Evolutionary conservation across 2,113 vertebrate genomes (phyloP), one percentile per base, ranked within the genome.

Genomic region (Grallaria varia): DNA sequence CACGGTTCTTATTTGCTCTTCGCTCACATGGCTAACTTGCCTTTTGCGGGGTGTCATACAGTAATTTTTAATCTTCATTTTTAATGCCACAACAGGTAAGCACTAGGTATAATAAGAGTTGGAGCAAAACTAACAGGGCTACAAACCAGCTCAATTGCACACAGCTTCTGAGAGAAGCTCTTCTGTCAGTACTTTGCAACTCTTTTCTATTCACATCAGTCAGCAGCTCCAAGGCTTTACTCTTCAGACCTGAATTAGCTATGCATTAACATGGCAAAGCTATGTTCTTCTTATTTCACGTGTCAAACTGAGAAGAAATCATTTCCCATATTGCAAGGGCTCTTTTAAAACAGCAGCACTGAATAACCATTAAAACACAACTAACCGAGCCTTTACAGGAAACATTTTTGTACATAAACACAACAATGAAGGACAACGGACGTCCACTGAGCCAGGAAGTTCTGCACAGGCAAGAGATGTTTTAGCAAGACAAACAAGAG

Each of bases 301-400:
- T 45, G 31, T 72, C 88, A 84, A 84, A 91, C 67, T 62, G 89
- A 58, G 84, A 95, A 84, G 69, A 80, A 94, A 84, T 58, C 1
- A 17, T 16, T 85, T 60, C 60, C 81, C 4, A 2, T 63, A 78
- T 49, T 89, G 40, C 15, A 0, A 59, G 75, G 50, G 63, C 28
- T 84, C 87, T 83, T 79, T 83, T 44, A 82, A 49, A 94, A 56
- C 45, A 79, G 76, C 72, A 64, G 58, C 30, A 1, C 2, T 64
- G 77, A 77, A 72, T 64, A 68, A 75, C 67, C 4, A 2, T 62
- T 92, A 90, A 89, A 83, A 91, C 76, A 77, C 58, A 91, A 44
- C 72, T 88, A 86, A 91, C 17, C n/a, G 47, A 50, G 44, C 56
- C 77, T 83, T 88, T 73, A 76, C 42, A 80, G 80, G 75, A 86